Evolutionary conservation across 2,797 vertebrate genomes (phyloP).

Genomic region (Cyprinodon diabolis): DNA sequence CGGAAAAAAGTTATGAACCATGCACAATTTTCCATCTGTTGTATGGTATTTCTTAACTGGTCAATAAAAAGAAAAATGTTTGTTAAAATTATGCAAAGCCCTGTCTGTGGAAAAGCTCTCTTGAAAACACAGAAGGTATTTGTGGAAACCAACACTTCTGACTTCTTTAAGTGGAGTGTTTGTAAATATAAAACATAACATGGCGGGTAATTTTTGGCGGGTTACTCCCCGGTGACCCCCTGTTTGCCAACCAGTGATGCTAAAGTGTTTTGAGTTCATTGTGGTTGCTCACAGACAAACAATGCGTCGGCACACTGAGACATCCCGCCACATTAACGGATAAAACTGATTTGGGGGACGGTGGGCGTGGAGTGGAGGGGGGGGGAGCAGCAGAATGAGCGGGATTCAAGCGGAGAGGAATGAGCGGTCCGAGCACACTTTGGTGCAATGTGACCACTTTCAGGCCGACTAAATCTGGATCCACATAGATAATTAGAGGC

Average conservation of each 20-base stretch:
- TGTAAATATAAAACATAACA: not conserved
- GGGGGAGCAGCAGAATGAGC: slow-evolving; percentile 19
- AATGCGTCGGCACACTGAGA: slow-evolving; percentile 90
- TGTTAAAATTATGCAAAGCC: no score
- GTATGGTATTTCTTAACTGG: not conserved
- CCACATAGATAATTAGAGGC: slow-evolving; percentile 88
- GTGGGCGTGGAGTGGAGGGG: slow-evolving; percentile 24
- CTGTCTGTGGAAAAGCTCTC: not conserved
- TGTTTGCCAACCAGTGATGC: slow-evolving; percentile 85
- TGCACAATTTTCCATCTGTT: no score
- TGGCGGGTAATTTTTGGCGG: slow-evolving; percentile 77
- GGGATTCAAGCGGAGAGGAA: slow-evolving; percentile 40
- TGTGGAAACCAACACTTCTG: not conserved
- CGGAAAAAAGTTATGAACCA: not conserved
- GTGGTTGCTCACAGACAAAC: slow-evolving; percentile 96
- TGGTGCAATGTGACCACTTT: slow-evolving; percentile 84
- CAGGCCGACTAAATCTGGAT: slow-evolving; percentile 78
- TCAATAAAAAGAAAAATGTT: no score
- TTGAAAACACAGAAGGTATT: not conserved
- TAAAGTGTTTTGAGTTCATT: slow-evolving; percentile 98
- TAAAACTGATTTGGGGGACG: slow-evolving; percentile 82
- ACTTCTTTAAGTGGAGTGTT: not conserved
- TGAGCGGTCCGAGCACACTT: slow-evolving; percentile 76
- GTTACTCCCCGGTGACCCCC: slow-evolving; percentile 64
- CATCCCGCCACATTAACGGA: slow-evolving; percentile 94